phyloP scores from a whole-genome alignment of 2,113 vertebrate genomes.

The Mustelus asterias region DNA sequence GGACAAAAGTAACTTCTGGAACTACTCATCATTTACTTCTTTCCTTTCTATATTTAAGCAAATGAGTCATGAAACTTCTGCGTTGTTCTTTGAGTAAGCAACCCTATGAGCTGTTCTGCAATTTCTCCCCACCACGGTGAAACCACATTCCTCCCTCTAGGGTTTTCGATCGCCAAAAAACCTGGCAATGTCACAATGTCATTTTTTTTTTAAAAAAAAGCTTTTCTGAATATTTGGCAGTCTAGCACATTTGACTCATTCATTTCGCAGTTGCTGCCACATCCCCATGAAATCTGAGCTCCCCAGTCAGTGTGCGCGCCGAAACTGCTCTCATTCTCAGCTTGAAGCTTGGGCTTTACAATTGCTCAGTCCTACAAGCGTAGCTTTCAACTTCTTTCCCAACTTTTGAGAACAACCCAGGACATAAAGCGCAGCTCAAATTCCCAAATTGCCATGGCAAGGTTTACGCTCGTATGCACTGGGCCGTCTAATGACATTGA shows the following conservation, averaged over 20 bases:
- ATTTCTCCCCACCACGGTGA: not conserved
- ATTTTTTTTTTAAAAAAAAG: not conserved
- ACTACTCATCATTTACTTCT: not conserved
- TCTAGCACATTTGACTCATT: not conserved
- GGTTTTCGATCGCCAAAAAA: not conserved
- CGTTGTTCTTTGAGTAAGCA: not conserved
- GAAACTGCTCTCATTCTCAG: not conserved
- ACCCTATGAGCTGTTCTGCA: not conserved
- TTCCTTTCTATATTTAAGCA: not conserved
- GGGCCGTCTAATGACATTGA: not conserved
- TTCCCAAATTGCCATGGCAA: not conserved
- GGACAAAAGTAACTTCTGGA: not conserved
- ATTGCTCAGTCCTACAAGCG: not conserved
- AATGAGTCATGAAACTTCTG: not conserved
- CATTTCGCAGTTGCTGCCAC: not conserved
- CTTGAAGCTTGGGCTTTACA: not conserved
- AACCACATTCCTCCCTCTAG: not conserved
- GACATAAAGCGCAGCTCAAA: not conserved
- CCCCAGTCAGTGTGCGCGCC: not conserved
- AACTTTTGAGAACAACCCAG: not conserved
- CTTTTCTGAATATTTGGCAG: not conserved
- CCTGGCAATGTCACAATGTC: not conserved
- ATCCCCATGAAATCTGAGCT: not conserved
- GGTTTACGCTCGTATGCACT: not conserved
- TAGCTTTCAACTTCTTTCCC: not conserved